Base-by-base conservation (phyloP, 2,797 vertebrate genomes). In the Apogon talboti region DNA sequence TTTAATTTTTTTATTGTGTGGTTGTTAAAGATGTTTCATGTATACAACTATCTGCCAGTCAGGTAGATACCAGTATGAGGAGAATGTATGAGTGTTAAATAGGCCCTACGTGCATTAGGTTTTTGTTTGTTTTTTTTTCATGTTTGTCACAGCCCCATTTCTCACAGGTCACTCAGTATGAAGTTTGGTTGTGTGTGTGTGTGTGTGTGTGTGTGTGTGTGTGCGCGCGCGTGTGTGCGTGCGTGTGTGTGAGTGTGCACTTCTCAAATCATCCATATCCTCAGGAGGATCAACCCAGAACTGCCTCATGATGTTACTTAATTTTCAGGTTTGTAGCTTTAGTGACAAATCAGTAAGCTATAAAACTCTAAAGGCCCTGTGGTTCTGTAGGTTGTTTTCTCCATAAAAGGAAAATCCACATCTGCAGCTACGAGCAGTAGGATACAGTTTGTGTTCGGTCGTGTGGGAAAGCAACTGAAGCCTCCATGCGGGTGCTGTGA, bases 21-120 rank as follows among this genome's bases (percentile, higher is more conserved):
- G 18, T 63, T 66, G 62, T 80, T 62, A 15, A 75, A 72, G 46
- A 71, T 62, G 58, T 78, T 78, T 74, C 62, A 62, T 72, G 79
- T 86, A 47, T 74, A 18, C 71, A 78, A 51, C 74, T 87, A 83
- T 90, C 79, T 91, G 88, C 80, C 82, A 87, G 84, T 84, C 86
- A 87, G 88, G 82, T 86, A 83, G 76, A 77, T 69, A 67, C 68
- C 41, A 37, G 35, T 68, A 43, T 72, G 37, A 49, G 14, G 42
- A 64, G 66, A 54, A 57, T 66, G 60, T n/a, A n/a, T n/a, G n/a
- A 54, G 7, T 52, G 61, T 8, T 43, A 10, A 42, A 65, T 72
- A 28, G n/a, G 49, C 5, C 21, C 21, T 24, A 24, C 5, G 2
- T 7, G 30, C 30, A 33, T 33, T 33, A 7, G 30, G 2, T 33